These are phyloP conservation scores for Axis porcinus DNA, from an alignment of 2,113 vertebrate species.

Conservation along the genomic window DNA sequence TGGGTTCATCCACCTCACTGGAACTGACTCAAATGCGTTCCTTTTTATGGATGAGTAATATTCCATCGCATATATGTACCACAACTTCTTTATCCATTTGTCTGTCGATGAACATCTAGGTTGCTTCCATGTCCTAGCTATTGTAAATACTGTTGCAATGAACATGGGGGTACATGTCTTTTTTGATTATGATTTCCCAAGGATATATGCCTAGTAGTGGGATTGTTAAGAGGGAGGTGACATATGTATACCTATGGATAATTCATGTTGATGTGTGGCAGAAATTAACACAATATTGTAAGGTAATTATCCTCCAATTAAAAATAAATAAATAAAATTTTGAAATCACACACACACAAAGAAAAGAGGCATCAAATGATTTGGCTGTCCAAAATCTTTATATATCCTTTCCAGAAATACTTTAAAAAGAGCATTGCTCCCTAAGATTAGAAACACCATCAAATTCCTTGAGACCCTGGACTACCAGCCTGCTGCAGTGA, in stretches of 20 bases:
- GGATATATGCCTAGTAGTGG: not conserved
- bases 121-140: not conserved
- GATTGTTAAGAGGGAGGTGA: not conserved
- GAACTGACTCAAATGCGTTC: not conserved
- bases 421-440: not conserved
- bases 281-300: not conserved
- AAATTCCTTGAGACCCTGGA: not conserved
- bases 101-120: not conserved
- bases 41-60: not conserved
- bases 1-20: not conserved
- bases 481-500: not conserved
- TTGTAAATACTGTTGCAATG: not conserved
- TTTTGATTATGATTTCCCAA: not conserved
- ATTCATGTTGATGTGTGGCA: not conserved
- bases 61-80: not conserved
- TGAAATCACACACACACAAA: not conserved
- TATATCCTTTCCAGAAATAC: not conserved
- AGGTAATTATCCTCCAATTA: not conserved
- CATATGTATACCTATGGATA: not conserved
- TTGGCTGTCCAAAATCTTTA: not conserved
- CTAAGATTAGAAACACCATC: not conserved
- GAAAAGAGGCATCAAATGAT: not conserved
- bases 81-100: not conserved
- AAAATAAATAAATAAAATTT: not conserved
- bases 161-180: not conserved